phyloP scores from a whole-genome alignment of 2,888 invertebrate species.

The Anarsia innoxiella region DNA sequence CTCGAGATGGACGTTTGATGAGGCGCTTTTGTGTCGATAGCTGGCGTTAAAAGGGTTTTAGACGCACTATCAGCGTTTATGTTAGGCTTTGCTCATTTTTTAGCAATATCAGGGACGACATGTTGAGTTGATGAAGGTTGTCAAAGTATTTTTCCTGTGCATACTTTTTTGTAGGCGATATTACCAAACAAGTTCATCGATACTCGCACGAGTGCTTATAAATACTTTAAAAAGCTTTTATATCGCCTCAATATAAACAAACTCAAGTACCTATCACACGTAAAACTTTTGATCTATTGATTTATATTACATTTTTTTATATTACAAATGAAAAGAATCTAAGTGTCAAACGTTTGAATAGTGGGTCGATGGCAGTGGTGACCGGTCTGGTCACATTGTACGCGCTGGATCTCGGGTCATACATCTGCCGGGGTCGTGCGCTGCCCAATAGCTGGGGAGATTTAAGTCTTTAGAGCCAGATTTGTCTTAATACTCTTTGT shows the following conservation, averaged over 20 bases:
- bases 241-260: too few relatives aligned
- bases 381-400: constrained; percentile 24
- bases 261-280: too few relatives aligned
- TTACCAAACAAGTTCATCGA: too few relatives aligned
- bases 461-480: constrained; percentile 55
- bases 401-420: constrained; percentile 28
- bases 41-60: constrained; percentile 59
- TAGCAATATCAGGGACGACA: constrained; percentile 24
- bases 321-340: too few relatives aligned
- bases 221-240: too few relatives aligned
- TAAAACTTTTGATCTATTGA: too few relatives aligned
- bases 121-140: constrained; percentile 23
- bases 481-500: constrained; percentile 56
- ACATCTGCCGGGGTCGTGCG: constrained; percentile 66
- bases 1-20: constrained; percentile 73
- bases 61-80: constrained; percentile 48
- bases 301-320: too few relatives aligned
- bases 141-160: constrained; percentile 18
- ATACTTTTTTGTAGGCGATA: too few relatives aligned
- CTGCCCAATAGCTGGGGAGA: constrained; percentile 56
- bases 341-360: too few relatives aligned
- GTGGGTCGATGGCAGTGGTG: constrained; percentile 42
- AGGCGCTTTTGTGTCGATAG: constrained; percentile 70
- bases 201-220: too few relatives aligned
- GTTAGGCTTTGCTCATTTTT: constrained; percentile 31